phyloP scores from a whole-genome alignment of 2,113 vertebrate genomes.

The Athene cunicularia region DNA sequence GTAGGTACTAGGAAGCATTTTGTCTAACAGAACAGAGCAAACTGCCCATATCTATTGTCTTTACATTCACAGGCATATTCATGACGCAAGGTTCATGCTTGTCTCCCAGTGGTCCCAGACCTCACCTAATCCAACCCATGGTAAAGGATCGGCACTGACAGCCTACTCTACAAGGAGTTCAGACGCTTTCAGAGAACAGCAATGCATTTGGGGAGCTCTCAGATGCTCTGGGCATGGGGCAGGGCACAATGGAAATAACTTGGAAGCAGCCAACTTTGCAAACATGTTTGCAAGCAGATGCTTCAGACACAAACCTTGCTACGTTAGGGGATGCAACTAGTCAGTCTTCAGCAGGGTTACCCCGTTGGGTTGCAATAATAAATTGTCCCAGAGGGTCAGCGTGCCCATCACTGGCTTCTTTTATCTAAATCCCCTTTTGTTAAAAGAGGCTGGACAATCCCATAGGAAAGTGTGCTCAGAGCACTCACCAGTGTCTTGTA shows the following conservation, averaged over 20 bases:
- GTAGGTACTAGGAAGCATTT: background rate
- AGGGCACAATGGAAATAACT: background rate
- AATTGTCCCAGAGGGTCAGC: background rate
- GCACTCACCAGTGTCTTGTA: constrained; percentile 95
- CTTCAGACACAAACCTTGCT: background rate
- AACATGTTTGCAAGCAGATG: background rate
- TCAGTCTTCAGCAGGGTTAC: background rate
- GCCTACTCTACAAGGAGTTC: background rate
- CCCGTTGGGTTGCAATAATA: background rate
- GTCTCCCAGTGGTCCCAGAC: background rate
- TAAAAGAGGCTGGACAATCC: background rate
- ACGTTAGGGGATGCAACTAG: too few relatives aligned
- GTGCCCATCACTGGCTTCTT: background rate
- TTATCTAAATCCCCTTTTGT: background rate
- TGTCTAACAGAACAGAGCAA: background rate
- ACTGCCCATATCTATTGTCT: background rate
- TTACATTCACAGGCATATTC: background rate
- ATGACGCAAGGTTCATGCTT: background rate
- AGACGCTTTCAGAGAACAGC: background rate
- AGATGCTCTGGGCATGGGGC: background rate
- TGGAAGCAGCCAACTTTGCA: background rate
- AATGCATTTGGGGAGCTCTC: background rate
- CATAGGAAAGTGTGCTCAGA: background rate
- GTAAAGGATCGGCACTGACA: background rate
- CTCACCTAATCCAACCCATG: background rate